Evolutionary conservation across 2,888 invertebrate genomes (phyloP).

Genomic region (Drosophila setosimentum): DNA sequence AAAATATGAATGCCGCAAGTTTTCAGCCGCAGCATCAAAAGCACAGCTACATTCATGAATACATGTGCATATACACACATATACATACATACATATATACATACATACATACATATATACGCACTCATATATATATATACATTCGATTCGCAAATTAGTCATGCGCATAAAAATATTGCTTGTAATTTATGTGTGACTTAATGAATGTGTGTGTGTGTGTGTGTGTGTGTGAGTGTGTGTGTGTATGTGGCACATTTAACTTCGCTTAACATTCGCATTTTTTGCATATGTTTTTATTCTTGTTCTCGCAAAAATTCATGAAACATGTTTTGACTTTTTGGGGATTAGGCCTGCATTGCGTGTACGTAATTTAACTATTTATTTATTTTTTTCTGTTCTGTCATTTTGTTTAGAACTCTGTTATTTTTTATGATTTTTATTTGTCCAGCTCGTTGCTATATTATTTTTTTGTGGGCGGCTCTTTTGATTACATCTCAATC

Average conservation of each 20-base stretch:
- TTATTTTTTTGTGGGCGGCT: slow-evolving; percentile 37
- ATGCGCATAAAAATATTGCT: slow-evolving; percentile 69
- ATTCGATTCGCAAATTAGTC: slow-evolving; percentile 69
- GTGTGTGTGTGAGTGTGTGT: slow-evolving; percentile 51
- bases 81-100: background rate
- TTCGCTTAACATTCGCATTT: slow-evolving; percentile 65
- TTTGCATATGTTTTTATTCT: slow-evolving; percentile 62
- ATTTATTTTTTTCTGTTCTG: slow-evolving; percentile 23
- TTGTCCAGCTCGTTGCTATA: slow-evolving; percentile 21
- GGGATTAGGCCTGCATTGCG: slow-evolving; percentile 40
- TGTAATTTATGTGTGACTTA: slow-evolving; percentile 71
- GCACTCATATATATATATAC: background rate
- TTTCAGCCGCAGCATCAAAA: slow-evolving; percentile 71
- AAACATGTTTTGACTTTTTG: slow-evolving; percentile 12
- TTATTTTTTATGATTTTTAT: slow-evolving; percentile 45
- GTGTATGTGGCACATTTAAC: slow-evolving; percentile 65
- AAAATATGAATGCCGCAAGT: slow-evolving; percentile 75
- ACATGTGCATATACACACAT: background rate
- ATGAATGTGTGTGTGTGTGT: slow-evolving; percentile 52
- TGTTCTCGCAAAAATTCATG: background rate
- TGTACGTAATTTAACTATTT: slow-evolving; percentile 63
- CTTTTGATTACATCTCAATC: slow-evolving; percentile 81
- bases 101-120: slow-evolving; percentile 13
- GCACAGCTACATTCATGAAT: slow-evolving; percentile 24
- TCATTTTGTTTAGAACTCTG: slow-evolving; percentile 26